These are phyloP conservation scores for Cordilura impudica DNA, from an alignment of 2,888 invertebrate species.

Conservation along the genomic window DNA sequence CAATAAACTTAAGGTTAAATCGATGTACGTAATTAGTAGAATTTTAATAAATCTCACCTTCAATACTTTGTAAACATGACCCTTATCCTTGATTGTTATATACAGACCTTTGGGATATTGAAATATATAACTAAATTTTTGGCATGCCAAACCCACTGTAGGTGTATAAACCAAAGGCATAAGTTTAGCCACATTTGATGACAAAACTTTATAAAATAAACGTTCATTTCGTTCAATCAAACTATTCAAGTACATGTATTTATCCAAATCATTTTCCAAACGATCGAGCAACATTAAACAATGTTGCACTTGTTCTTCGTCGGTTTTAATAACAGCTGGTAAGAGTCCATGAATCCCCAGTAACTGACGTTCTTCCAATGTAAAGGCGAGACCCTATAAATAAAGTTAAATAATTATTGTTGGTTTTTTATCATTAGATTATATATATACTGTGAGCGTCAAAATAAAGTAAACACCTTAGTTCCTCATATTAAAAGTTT, in stretches of 20 bases:
- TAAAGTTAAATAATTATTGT: too few relatives aligned
- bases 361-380: constrained; percentile 93
- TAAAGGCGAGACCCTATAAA: constrained; percentile 94
- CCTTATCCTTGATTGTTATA: constrained; percentile 96
- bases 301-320: constrained; percentile 91
- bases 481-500: too few relatives aligned
- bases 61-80: constrained; percentile 94
- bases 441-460: too few relatives aligned
- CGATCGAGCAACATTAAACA: constrained; percentile 90
- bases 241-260: constrained; percentile 95
- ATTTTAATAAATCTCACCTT: constrained; percentile 91
- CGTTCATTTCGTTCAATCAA: constrained; percentile 93
- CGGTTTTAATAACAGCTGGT: constrained; percentile 92
- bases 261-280: constrained; percentile 92
- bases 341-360: constrained; percentile 97
- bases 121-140: constrained; percentile 95
- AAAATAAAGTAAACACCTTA: too few relatives aligned
- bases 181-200: constrained; percentile 91
- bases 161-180: constrained; percentile 99
- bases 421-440: too few relatives aligned
- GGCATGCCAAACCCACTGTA: constrained; percentile 97
- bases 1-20: too few relatives aligned
- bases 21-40: too few relatives aligned
- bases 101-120: constrained; percentile 95
- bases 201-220: constrained; percentile 93